Evolutionary conservation across 2,797 vertebrate species (phyloP), one percentile per base, ranked within the genome.

Genomic region (Anabas testudineus): DNA sequence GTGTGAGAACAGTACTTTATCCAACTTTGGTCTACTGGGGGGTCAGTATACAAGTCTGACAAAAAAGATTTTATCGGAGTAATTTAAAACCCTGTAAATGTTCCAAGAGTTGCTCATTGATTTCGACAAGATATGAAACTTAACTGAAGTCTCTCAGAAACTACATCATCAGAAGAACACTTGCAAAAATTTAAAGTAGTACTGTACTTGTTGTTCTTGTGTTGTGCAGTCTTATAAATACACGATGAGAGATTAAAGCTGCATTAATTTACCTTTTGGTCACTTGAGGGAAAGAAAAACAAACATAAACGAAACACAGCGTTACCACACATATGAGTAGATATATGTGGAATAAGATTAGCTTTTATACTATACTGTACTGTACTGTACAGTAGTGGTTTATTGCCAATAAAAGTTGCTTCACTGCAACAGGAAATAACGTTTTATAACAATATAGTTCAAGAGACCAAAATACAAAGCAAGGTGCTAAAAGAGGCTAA

Each of bases 1-100:
- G 61, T 62, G 32, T 41, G 61, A 36, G 59, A 56, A 64, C 48
- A 52, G 54, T 10, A 64, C 49, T 55, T 73, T 19, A 58, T 62
- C 45, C 54, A 67, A 37, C 69, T 46, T 18, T 24, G 16, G 37
- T 68, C 37, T 4, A 43, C 32, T 77, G 67, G 58, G 69, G 42
- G 19, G 46, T 66, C 67, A 30, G 48, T 0, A 19, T 39, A 70
- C 18, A 32, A 30, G 34, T 51, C 49, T 18, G 21, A 70, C 52
- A 56, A 42, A 54, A 16, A 5, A 14, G 42, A 22, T 30, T 47
- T 67, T 52, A 7, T 37, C 34, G 24, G 28, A 10, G 14, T 5
- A 6, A 39, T 32, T 30, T 51, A 49, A 49, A 61, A 24, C 48
- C 15, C 32, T 32, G 32, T 32, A 5, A 36, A 42, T 42, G 41